Conservation (phyloP, 2,797 vertebrate genomes). For the Carapus acus region DNA sequence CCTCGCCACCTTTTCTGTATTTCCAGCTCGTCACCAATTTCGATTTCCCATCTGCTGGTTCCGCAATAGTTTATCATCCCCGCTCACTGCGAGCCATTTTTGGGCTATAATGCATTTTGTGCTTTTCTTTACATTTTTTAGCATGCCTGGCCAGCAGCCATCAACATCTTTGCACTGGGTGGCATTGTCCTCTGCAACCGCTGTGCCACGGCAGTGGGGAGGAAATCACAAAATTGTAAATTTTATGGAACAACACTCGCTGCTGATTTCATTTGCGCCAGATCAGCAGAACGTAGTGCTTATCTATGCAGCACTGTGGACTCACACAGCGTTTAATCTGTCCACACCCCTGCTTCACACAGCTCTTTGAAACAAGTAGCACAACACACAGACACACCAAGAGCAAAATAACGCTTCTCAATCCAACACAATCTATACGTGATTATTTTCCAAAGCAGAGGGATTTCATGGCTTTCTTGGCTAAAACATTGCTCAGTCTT, state of each 20-base stretch:
- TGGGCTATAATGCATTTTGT: neutral
- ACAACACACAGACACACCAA: no score
- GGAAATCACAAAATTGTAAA: neutral
- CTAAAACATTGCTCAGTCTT: no score
- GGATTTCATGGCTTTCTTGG: no score
- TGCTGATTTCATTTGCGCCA: neutral
- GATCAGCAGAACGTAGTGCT: neutral
- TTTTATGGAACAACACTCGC: neutral
- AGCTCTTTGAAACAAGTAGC: no score
- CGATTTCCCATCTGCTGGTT: slow-evolving; percentile 12
- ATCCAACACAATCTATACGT: no score
- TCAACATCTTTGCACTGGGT: no score
- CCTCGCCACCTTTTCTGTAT: neutral
- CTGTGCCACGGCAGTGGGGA: neutral
- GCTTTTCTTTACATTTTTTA: neutral
- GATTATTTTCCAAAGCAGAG: no score
- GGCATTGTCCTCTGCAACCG: neutral
- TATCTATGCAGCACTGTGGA: neutral
- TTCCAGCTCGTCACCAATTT: neutral
- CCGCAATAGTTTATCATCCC: slow-evolving; percentile 1
- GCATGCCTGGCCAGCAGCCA: neutral
- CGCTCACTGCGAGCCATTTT: slow-evolving; percentile 1
- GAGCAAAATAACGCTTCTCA: no score
- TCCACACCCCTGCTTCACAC: no score
- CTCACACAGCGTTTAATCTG: no score